Evolutionary conservation across 2,113 vertebrate species (phyloP), one percentile per base, ranked within the genome.

Genomic region (Echinops telfairi): DNA sequence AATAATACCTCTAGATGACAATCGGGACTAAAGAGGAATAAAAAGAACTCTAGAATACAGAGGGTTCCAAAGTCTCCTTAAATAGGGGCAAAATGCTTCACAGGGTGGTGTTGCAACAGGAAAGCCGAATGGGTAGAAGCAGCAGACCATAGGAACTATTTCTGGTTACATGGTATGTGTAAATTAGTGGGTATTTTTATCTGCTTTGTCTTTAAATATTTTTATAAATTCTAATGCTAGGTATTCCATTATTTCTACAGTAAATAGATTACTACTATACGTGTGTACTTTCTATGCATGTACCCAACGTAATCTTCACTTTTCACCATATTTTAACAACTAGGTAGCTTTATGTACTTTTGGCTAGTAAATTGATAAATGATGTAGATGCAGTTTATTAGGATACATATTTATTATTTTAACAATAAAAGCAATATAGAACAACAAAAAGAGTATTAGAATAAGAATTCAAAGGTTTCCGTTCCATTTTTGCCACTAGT

Each of bases 281-380:
- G 1, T 66, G 14, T 58, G 4, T 70, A 10, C 4, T 53, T 53
- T 53, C 19, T 71, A 5, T 87, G 23, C 3, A 2, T 64, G 29
- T 75, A 27, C 47, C 17, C 73, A 94, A 90, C 57, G 36, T 16
- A 90, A 40, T 68, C 58, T 38, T n/a, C 53, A 62, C 88, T 86
- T 36, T 93, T 2, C 47, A 62, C 14, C 75, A 17, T 25, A 77
- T 4, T 2, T 60, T n/a, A 33, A 76, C 47, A 86, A 9, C 47
- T 3, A 36, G 17, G 19, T 66, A 20, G 16, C 3, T 53, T 93
- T 79, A 47, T 83, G 15, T 71, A 60, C 58, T 75, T 20, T 43
- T 58, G 11, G 8, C 14, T 71, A 57, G 47, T 78, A 10, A 62
- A n/a, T 79, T 33, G 47, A 6, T 73, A 15, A 79, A 62, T 60